A percentile compares a stretch with the other conserved stretches of the same genome.
Evolutionary conservation across 2,888 invertebrate genomes (phyloP).

Genomic region (Zeuzera pyrina): DNA sequence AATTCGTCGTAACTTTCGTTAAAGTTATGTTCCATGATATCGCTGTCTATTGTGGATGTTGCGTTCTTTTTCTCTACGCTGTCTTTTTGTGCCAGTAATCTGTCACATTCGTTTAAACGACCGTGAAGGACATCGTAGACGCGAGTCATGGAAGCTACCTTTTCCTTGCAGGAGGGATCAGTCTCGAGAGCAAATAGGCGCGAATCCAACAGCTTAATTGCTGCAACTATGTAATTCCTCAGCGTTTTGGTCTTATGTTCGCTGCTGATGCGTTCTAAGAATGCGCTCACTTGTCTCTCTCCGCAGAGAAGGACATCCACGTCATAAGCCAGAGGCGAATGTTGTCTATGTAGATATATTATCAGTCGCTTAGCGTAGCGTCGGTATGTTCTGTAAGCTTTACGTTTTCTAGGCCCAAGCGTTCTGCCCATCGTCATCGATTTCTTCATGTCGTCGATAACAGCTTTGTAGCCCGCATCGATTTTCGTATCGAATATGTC

Average conservation of each 20-base stretch:
- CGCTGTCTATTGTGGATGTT: conserved; percentile 39
- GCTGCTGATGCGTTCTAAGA: conserved; percentile 57
- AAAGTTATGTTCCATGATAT: conserved; percentile 51
- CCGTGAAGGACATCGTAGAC: conserved; percentile 63
- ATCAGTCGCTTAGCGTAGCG: conserved; percentile 65
- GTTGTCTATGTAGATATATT: conserved; percentile 60
- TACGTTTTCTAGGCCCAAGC: conserved; percentile 57
- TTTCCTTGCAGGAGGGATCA: conserved; percentile 64
- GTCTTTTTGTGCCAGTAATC: conserved; percentile 52
- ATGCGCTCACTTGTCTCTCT: conserved; percentile 61
- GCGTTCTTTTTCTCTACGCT: conserved; percentile 31
- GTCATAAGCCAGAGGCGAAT: conserved; percentile 65
- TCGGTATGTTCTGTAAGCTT: conserved; percentile 62
- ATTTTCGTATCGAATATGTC: conserved; percentile 68
- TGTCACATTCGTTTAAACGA: conserved; percentile 55
- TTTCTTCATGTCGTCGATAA: conserved; percentile 70
- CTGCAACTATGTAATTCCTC: conserved; percentile 64
- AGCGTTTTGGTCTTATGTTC: conserved; percentile 66
- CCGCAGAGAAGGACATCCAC: conserved; percentile 64
- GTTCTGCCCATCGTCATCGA: conserved; percentile 67
- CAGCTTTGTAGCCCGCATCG: conserved; percentile 69
- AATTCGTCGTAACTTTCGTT: conserved; percentile 51
- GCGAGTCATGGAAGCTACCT: conserved; percentile 63
- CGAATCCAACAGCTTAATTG: conserved; percentile 63
- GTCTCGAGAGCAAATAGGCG: conserved; percentile 65